phyloP scores from a whole-genome alignment of 2,113 vertebrate genomes.

The Oreochromis aureus region DNA sequence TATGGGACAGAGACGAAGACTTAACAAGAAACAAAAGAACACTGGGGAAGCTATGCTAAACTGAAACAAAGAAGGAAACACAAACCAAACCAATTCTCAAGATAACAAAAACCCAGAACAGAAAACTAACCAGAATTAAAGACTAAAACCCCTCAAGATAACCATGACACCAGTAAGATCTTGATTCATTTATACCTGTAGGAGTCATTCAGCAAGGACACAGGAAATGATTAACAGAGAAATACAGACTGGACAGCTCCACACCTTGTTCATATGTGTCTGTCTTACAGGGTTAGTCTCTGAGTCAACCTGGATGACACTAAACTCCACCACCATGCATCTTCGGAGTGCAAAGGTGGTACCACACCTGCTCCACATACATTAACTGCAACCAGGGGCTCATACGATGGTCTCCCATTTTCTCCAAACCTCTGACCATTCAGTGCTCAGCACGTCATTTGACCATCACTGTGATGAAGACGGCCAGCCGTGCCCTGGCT shows the following conservation, averaged over 20 bases:
- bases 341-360: constrained; percentile 32
- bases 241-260: not conserved
- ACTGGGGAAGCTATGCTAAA: not conserved
- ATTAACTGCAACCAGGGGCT: constrained; percentile 28
- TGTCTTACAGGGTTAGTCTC: constrained; percentile 32
- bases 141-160: not conserved
- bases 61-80: not conserved
- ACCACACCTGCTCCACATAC: constrained; percentile 1
- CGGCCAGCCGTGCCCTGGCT: constrained; percentile 81
- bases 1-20: not conserved
- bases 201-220: not conserved
- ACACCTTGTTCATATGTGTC: not conserved
- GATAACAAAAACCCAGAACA: not conserved
- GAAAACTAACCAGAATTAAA: not conserved
- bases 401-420: constrained; percentile 53
- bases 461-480: constrained; percentile 73
- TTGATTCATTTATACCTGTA: not conserved
- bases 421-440: not conserved
- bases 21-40: not conserved
- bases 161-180: not conserved
- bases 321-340: constrained; percentile 18
- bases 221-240: not conserved
- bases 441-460: constrained; percentile 26
- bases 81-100: not conserved
- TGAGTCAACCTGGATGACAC: not conserved